Conservation (phyloP, 2,888 invertebrate genomes). For the Caenorhabditis afra region DNA sequence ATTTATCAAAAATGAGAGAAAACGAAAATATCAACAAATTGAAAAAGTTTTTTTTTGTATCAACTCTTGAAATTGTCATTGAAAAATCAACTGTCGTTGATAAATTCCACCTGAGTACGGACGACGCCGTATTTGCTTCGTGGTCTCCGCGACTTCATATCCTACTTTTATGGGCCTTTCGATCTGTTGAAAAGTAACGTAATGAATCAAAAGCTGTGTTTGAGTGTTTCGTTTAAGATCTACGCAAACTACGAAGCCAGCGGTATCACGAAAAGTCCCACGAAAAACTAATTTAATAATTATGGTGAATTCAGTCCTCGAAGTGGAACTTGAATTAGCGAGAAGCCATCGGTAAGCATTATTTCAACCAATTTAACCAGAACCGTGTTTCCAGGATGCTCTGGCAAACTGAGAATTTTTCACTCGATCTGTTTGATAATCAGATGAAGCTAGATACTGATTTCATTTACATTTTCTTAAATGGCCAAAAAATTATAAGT, state of each 20-base stretch:
- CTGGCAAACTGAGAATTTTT: slow-evolving; percentile 27
- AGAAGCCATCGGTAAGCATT: slow-evolving; percentile 53
- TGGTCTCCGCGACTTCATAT: slow-evolving; percentile 70
- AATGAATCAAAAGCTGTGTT: no score
- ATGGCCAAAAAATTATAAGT: slow-evolving; percentile 59
- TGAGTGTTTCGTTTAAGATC: no score
- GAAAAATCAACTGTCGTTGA: no score
- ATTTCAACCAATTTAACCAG: no score
- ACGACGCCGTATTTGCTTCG: slow-evolving; percentile 57
- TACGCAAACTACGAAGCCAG: background rate
- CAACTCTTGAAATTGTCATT: no score
- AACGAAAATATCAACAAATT: background rate
- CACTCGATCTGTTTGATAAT: slow-evolving; percentile 18
- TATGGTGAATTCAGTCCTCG: slow-evolving; percentile 39
- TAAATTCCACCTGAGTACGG: no score
- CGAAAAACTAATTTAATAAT: slow-evolving; percentile 45
- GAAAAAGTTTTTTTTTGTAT: slow-evolving; percentile 24
- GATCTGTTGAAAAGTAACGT: slow-evolving; percentile 25
- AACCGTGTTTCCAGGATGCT: slow-evolving; percentile 13
- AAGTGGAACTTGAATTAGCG: slow-evolving; percentile 62
- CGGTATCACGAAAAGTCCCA: slow-evolving; percentile 28
- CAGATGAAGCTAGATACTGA: slow-evolving; percentile 27
- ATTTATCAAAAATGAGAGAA: background rate
- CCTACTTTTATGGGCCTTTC: slow-evolving; percentile 47
- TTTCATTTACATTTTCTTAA: slow-evolving; percentile 41